Evolutionary conservation across 2,797 vertebrate species (phyloP).

Genomic region (Vultur gryphus): DNA sequence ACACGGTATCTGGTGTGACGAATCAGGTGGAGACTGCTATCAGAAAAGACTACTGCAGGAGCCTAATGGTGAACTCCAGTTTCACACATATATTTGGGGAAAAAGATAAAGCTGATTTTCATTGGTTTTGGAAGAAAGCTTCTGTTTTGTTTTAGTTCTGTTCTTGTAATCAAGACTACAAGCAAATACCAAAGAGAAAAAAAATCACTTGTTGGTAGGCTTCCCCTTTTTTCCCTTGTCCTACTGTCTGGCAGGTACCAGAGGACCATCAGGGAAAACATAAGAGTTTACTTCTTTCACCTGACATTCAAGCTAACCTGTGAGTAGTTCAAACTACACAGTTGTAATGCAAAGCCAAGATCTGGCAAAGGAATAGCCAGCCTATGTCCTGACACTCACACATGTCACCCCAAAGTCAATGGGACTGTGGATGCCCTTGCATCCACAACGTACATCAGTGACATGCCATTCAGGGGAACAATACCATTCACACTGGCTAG

Average conservation of each 20-base stretch:
- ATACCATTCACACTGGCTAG: not conserved
- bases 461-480: fast-evolving
- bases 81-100: not conserved
- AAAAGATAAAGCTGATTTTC: not conserved
- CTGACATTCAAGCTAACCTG: not conserved
- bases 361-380: not conserved
- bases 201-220: not conserved
- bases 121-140: not conserved
- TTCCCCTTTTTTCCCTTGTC: not conserved
- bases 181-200: not conserved
- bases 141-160: not conserved
- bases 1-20: not conserved
- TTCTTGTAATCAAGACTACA: not conserved
- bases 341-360: not conserved
- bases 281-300: not conserved
- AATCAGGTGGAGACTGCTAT: not conserved
- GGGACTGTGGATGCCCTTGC: not conserved
- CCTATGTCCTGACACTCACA: not conserved
- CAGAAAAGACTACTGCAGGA: not conserved
- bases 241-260: not conserved
- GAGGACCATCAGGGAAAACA: not conserved
- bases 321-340: not conserved
- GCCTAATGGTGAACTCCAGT: not conserved
- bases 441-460: fast-evolving
- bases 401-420: not conserved